Percentiles rank a stretch among this genome's conserved stretches.
Evolutionary conservation across 2,888 invertebrate species (phyloP).

Genomic region (Fabriciana adippe): DNA sequence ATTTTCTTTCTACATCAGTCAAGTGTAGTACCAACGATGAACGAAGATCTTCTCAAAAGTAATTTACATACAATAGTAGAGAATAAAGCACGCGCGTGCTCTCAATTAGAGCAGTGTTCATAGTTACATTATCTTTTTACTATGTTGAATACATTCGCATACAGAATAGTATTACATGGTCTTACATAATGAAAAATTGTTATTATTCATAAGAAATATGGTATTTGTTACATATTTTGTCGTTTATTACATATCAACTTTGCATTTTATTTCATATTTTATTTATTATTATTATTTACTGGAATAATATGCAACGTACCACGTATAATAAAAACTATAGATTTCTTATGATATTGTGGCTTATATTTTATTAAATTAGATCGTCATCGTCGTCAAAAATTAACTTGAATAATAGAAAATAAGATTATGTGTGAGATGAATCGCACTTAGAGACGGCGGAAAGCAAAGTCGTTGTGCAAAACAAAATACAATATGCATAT

Average conservation of each 20-base stretch:
- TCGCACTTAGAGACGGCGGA: constrained; percentile 14
- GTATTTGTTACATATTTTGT: neutral
- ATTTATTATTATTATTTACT: too few species aligned
- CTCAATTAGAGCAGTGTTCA: constrained; percentile 68
- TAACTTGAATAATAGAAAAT: neutral
- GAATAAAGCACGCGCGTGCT: constrained; percentile 72
- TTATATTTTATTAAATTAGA: too few species aligned
- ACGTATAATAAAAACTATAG: too few species aligned
- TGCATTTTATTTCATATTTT: too few species aligned
- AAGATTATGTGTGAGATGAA: neutral
- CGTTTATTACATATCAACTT: too few species aligned
- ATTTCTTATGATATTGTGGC: too few species aligned
- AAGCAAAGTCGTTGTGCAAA: constrained; percentile 20
- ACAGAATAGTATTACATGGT: constrained; percentile 18
- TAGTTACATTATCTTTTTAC: constrained; percentile 53
- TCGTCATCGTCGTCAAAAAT: too few species aligned
- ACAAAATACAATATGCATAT: constrained; percentile 49
- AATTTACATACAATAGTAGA: constrained; percentile 73
- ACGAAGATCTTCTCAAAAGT: constrained; percentile 33
- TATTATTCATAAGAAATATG: constrained; percentile 12
- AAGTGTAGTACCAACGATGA: constrained; percentile 30
- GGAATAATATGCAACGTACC: too few species aligned
- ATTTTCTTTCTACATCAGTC: constrained; percentile 25
- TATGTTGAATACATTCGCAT: constrained; percentile 29
- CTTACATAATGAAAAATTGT: constrained; percentile 20